Base-by-base conservation (phyloP, 1,140 invertebrate species). In the Nebria ingens region DNA sequence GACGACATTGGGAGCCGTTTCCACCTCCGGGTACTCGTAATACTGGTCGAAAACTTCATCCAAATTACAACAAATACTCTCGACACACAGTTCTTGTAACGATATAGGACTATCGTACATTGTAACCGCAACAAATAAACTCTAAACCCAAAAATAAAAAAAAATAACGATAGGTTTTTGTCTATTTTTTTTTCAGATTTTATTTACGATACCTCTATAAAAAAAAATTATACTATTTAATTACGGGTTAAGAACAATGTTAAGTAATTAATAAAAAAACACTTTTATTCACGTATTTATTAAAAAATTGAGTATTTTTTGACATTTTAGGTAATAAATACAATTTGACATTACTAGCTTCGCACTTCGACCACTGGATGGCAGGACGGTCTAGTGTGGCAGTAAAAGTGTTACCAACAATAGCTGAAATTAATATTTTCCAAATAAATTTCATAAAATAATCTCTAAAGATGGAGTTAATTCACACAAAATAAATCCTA, bases 41-140 rank as follows among this genome's bases (percentile, higher is more conserved):
- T 55, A 62, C 61, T 73, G 63, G 42, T 80, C 73, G 65, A 79
- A 83, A n/a, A 85, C 67, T 19, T 73, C 72, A 51, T 75, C 67
- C 38, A 87, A 72, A 68, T 86, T 84, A 58, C 83, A 79, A 67
- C 83, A 84, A 55, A 87, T 84, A 63, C 78, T 82, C 58, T 85
- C 80, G 9, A 87, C 72, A 66, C 84, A 86, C 58, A 78, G 73
- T 56, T 84, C 79, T 65, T 85, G 81, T 34, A 87, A 73, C 56
- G 77, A 75, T 64, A 64, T 68, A 15, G 83, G 83, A 56, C 76
- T 81, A 60, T 83, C 79, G 62, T 76, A 83, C 83, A 84, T 85
- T 55, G 29, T 38, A 29, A 45, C n/a, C n/a, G 17, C 15, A 45
- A 45, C 9, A 11, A 34, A 9, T 34, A 34, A 34, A 34, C 25